Base-by-base conservation (phyloP, 1,140 invertebrate species). In the Trypoxylus dichotomus region DNA sequence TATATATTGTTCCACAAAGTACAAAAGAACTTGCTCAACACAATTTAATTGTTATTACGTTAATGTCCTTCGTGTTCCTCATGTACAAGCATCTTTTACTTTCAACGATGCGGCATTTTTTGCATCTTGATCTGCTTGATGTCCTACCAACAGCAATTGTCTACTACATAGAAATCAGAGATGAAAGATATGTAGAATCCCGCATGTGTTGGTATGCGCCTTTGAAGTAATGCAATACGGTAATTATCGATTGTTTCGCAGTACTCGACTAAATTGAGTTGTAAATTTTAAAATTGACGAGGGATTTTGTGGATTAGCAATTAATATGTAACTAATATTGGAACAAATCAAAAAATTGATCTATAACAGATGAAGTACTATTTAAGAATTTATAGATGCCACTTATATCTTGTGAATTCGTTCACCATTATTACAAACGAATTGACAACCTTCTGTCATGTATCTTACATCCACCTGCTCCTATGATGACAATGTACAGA, bases 21-120 rank as follows among this genome's bases (percentile, higher is more conserved):
- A 68, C 60, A 68, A 29, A 29, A 54, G 24, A 24, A 68, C 60
- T 68, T 68, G 60, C 60, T 68, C 21, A 68, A 68, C 27, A 68
- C 60, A 68, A 27, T 68, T 68, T 68, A 68, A 68, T 68, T 68
- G 60, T 68, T 68, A 68, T 68, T 68, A 68, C 60, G 24, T 24
- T 24, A 68, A 29, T 24, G 60, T 68, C 60, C 60, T 68, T 68
- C 60, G 60, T 68, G 60, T 68, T 27, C 27, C 6, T 19, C 15
- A 54, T 68, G 60, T 15, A 10, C 60, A 29, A 24, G 21, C 24
- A 24, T 68, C 60, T 25, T 29, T 68, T 68, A 68, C 60, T 68
- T 68, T 68, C 60, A 68, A 68, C 60, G 60, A 27, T 1, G 60
- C 21, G 19, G 47, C 13, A n/a, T 54, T 54, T 54, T 54, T 19